Conservation (phyloP, 2,797 vertebrate genomes). For the Onychomys torridus region DNA sequence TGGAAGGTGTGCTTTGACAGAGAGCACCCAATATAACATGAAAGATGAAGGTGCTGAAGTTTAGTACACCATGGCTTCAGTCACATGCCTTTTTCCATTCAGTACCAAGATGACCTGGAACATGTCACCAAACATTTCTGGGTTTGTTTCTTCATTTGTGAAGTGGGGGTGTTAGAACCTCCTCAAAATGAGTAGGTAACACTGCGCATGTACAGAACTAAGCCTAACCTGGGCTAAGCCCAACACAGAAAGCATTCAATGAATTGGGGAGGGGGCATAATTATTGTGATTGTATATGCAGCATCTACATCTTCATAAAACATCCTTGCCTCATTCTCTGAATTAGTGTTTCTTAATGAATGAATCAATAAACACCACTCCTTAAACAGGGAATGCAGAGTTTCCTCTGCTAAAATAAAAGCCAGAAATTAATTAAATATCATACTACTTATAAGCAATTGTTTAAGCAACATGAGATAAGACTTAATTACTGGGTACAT, state of each 20-base stretch:
- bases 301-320: constrained; percentile 26
- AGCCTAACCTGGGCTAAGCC: not conserved
- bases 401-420: constrained; percentile 52
- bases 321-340: not conserved
- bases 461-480: constrained; percentile 64
- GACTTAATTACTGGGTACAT: constrained; percentile 60
- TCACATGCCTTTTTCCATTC: not conserved
- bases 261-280: not conserved
- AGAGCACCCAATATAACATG: not conserved
- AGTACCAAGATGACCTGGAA: not conserved
- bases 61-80: not conserved
- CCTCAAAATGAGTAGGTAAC: not conserved
- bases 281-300: not conserved
- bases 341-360: constrained; percentile 37
- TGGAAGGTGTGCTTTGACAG: not conserved
- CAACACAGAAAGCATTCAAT: not conserved
- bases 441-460: constrained; percentile 69
- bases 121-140: not conserved
- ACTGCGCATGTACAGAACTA: not conserved
- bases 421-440: constrained; percentile 67
- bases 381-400: constrained; percentile 9
- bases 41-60: not conserved
- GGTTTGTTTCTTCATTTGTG: not conserved
- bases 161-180: not conserved
- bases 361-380: constrained; percentile 13